A percentile compares a stretch with the other conserved stretches of the same genome.
Conservation (phyloP, 1,140 invertebrate genomes). For the Drosophila tani region DNA sequence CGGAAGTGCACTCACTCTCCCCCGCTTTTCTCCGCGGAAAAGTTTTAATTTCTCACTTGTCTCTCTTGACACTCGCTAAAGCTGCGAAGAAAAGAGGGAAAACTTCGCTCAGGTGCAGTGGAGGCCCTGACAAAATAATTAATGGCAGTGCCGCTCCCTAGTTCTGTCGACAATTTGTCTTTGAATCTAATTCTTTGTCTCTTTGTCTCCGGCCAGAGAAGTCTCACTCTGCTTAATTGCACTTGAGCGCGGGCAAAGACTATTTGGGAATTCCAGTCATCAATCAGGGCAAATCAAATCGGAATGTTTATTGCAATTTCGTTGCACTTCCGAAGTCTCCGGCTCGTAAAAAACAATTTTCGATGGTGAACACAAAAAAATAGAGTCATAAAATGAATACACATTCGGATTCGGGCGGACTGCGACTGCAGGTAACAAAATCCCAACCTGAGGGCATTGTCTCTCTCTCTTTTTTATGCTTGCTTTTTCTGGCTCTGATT, state of each 20-base stretch:
- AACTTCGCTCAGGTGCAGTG: slow-evolving; percentile 34
- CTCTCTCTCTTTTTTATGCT: slow-evolving; percentile 31
- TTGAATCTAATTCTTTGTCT: slow-evolving; percentile 61
- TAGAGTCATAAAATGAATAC: slow-evolving; percentile 73
- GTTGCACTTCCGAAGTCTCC: slow-evolving; percentile 69
- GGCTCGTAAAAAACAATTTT: slow-evolving; percentile 66
- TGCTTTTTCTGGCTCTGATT: slow-evolving; percentile 15
- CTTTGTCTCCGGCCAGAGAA: slow-evolving; percentile 25
- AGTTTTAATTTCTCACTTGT: slow-evolving; percentile 82
- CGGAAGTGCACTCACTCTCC: slow-evolving; percentile 53
- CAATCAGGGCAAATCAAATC: slow-evolving; percentile 59
- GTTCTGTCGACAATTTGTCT: slow-evolving; percentile 77
- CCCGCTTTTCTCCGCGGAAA: slow-evolving; percentile 25
- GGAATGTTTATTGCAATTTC: slow-evolving; percentile 61
- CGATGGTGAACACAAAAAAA: slow-evolving; percentile 38
- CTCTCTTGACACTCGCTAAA: slow-evolving; percentile 59
- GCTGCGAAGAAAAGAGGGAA: slow-evolving; percentile 9
- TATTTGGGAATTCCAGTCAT: slow-evolving; percentile 26
- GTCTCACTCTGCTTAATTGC: slow-evolving; percentile 48
- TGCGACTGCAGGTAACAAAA: slow-evolving; percentile 67
- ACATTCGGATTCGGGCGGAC: not conserved
- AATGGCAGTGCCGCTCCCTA: slow-evolving; percentile 72
- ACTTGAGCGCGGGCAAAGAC: slow-evolving; percentile 28
- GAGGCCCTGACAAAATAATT: slow-evolving; percentile 71
- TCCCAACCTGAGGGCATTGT: slow-evolving; percentile 67